Percentiles rank a stretch among this genome's conserved stretches.
Evolutionary conservation across 2,888 invertebrate genomes (phyloP).

Genomic region (Euphydryas editha): DNA sequence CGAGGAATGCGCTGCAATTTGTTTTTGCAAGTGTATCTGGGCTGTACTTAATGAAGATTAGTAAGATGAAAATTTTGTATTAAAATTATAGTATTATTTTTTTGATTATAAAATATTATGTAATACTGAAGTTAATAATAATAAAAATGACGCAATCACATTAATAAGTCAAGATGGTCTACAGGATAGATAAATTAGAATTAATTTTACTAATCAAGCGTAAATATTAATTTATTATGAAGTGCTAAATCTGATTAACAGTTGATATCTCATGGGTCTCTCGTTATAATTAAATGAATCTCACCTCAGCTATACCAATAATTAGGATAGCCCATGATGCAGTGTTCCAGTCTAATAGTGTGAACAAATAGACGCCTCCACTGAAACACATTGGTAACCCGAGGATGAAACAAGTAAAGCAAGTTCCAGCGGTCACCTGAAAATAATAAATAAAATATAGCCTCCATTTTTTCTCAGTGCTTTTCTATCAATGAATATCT

Average conservation of each 20-base stretch:
- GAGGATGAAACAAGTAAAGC: constrained; percentile 85
- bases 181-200: no score
- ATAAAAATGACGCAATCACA: no score
- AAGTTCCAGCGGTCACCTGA: constrained; percentile 86
- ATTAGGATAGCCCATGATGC: constrained; percentile 90
- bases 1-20: constrained; percentile 6
- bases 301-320: constrained; percentile 87
- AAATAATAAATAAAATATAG: constrained; percentile 33
- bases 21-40: background rate
- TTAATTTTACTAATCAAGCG: no score
- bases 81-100: constrained; percentile 4
- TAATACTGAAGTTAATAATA: no score
- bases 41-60: background rate
- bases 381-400: constrained; percentile 90
- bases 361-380: constrained; percentile 89
- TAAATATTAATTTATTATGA: no score
- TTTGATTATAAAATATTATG: no score
- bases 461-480: no score
- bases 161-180: no score
- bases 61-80: background rate
- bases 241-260: no score
- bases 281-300: constrained; percentile 11
- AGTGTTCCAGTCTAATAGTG: constrained; percentile 90
- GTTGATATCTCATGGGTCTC: no score
- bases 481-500: no score